These are phyloP conservation scores for Emydocephalus ijimae DNA, from an alignment of 2,113 vertebrate genomes.

Conservation along the genomic window DNA sequence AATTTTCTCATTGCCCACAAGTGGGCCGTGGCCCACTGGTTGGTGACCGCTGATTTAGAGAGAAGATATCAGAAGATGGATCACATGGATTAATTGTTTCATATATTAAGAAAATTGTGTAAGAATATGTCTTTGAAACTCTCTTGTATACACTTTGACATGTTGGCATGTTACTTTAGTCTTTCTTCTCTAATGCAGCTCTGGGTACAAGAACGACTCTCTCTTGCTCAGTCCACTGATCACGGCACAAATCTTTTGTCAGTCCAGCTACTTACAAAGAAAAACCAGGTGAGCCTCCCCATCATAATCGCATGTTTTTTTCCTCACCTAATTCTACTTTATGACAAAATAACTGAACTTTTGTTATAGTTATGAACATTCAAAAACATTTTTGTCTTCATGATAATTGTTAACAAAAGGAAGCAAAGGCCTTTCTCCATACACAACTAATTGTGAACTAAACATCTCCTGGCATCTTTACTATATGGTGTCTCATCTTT, in stretches of 20 bases:
- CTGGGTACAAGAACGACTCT: slow-evolving; percentile 92
- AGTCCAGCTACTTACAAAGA: slow-evolving; percentile 88
- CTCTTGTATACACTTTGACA: background rate
- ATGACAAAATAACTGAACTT: background rate
- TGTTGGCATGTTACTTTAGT: background rate
- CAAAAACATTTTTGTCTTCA: background rate
- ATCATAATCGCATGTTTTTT: fast-evolving
- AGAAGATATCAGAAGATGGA: background rate
- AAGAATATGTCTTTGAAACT: background rate
- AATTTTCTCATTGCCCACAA: too few relatives aligned
- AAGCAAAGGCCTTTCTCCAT: background rate
- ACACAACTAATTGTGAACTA: background rate
- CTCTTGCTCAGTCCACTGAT: slow-evolving; percentile 79
- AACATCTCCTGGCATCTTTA: background rate
- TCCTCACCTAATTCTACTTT: background rate
- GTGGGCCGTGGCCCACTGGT: too few relatives aligned
- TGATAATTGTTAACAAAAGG: background rate
- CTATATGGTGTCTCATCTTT: background rate
- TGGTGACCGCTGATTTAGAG: too few relatives aligned
- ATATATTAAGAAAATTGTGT: background rate
- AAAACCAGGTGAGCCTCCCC: slow-evolving; percentile 80
- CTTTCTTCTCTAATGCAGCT: slow-evolving; percentile 66
- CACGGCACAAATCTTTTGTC: slow-evolving; percentile 87
- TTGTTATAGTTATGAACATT: background rate
- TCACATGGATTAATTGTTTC: background rate